Evolutionary conservation across 2,797 vertebrate species (phyloP), one percentile per base, ranked within the genome.

Genomic region (Mionectes olivaceus): DNA sequence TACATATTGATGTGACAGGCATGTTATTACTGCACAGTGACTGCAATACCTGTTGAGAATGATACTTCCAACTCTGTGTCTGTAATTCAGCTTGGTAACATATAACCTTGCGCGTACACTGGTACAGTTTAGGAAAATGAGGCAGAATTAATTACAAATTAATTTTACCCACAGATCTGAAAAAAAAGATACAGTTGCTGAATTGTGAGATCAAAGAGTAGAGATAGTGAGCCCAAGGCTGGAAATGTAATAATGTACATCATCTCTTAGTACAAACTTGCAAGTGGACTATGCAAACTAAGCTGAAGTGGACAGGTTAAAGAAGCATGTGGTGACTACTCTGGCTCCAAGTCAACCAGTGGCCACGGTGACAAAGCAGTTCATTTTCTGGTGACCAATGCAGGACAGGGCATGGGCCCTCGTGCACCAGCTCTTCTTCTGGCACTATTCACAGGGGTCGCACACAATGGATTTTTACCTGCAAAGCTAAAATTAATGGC

Each of bases 351-450:
- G 28, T 33, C 68, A 47, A n/a, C 15, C 77, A n/a, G 0, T 3
- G 13, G 47, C 27, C 55, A 28, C 0, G 5, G n/a, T 8, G 33
- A 11, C 21, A 56, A 24, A 64, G 57, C 24, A 59, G 4, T 7
- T 81, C 19, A 61, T 30, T 46, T 39, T 23, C 49, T 21, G 41
- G 5, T 52, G 47, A 23, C 11, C 25, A 37, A 19, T 2, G 4
- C 2, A 76, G 43, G 22, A 19, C 14, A 52, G 19, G 2, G 0
- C 3, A 5, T 0, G 24, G 33, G 11, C 37, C 30, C 28, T 22
- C 0, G 0, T 2, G 18, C 69, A 73, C 30, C 50, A 41, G 2
- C 23, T 64, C 46, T 6, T 56, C 46, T 15, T 39, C 59, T 28
- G 17, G 13, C 35, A 57, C 35, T 35, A 35, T 16, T 25, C 71